Evolutionary conservation across 2,888 invertebrate species (phyloP), one percentile per base, ranked within the genome.

Genomic region (Sesia bembeciformis): DNA sequence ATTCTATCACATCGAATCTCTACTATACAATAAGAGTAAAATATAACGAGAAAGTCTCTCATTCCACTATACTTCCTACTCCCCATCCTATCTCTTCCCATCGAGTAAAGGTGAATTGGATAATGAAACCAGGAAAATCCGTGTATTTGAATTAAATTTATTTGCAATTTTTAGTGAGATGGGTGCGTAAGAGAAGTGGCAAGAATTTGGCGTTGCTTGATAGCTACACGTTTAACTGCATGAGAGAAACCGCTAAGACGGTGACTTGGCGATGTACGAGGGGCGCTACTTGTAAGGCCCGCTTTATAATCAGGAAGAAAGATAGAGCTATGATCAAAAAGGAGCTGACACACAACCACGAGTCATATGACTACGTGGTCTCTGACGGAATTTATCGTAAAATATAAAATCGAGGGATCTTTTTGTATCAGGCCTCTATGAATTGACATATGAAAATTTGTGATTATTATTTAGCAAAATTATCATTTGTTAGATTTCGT

Each of bases 231-330:
- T 71, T 63, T 52, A 67, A 65, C 51, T 62, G 63, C 52, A 62
- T 61, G 23, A 59, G 55, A 38, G 58, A 54, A n/a, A 49, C 5
- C 5, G 39, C 38, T 40, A 7, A 23, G 54, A 52, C 52, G 7
- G 40, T 40, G 4, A 50, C 49, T 2, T 67, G 63, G 63, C 53
- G 60, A 0, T 69, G 69, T 51, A 65, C 64, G 4, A 56, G 54
- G 4, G 54, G 58, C 39, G 55, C 52, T 4, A 49, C 49, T 55
- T 90, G 89, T 61, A 87, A 81, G 58, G 87, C 88, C 2, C 77
- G 84, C 3, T 84, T 90, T 5, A 82, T 77, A 4, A 80, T 81
- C 40, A 79, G 80, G 6, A 77, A 76, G 4, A 49, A 58, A 4
- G 42, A 52, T 3, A 50, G 49, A 4, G 56, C 65, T 5, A n/a